Conservation (phyloP, 2,113 vertebrate genomes). For the Cottus gobio region DNA sequence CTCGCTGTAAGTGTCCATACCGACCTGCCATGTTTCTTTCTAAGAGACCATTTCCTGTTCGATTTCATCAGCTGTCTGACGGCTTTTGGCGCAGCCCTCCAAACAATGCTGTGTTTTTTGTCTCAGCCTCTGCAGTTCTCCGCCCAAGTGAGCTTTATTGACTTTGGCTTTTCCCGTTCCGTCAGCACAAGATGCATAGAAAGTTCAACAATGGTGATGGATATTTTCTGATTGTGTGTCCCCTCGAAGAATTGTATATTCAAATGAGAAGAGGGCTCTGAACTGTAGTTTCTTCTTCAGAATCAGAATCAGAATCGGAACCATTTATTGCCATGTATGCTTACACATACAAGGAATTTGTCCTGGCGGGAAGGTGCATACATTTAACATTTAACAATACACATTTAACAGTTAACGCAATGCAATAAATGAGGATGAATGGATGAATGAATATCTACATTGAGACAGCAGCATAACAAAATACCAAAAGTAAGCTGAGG, state of each 20-base stretch:
- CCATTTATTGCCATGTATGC: no score
- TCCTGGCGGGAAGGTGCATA: no score
- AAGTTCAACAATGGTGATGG: slow-evolving; percentile 19
- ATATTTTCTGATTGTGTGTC: slow-evolving; percentile 33
- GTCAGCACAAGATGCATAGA: slow-evolving; percentile 47
- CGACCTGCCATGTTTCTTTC: slow-evolving; percentile 36
- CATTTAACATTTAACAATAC: no score
- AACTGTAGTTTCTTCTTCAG: slow-evolving; percentile 11
- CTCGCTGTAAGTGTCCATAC: slow-evolving; percentile 14
- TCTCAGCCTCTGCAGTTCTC: slow-evolving; percentile 45
- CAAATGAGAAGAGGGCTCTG: slow-evolving; percentile 11
- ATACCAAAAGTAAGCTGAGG: no score
- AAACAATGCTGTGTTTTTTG: slow-evolving; percentile 51
- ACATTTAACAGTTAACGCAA: no score
- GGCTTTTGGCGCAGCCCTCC: slow-evolving; percentile 53
- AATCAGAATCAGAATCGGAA: no score
- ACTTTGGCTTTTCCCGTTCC: slow-evolving; percentile 55
- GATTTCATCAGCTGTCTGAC: slow-evolving; percentile 59
- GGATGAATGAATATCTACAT: no score
- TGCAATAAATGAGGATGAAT: no score
- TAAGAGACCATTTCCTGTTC: slow-evolving; percentile 52
- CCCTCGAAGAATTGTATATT: slow-evolving; percentile 17
- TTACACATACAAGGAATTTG: no score
- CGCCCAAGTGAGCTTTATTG: slow-evolving; percentile 56
- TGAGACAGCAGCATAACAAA: no score